These are phyloP conservation scores for Ormia ochracea DNA, from an alignment of 2,888 invertebrate genomes.

Conservation along the genomic window DNA sequence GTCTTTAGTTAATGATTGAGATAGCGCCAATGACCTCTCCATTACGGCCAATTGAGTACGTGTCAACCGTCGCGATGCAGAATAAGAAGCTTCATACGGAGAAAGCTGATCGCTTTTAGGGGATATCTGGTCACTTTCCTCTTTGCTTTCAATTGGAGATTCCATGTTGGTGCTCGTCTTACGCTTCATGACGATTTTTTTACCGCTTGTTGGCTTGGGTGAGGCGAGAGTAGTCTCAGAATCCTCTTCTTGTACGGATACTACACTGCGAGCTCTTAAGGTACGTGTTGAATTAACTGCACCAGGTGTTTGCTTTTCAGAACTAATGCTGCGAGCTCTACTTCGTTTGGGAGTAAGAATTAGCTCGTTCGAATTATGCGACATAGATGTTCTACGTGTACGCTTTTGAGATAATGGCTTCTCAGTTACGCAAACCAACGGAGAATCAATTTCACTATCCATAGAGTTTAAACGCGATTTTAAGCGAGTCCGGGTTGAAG, in stretches of 20 bases:
- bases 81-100: conserved; percentile 41
- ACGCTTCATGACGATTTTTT: conserved; percentile 47
- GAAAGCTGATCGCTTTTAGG: conserved; percentile 45
- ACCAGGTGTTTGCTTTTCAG: conserved; percentile 45
- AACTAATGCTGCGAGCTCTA: conserved; percentile 59
- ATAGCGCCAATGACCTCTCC: conserved; percentile 65
- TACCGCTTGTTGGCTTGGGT: conserved; percentile 20
- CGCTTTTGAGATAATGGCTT: conserved; percentile 62
- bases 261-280: conserved; percentile 51
- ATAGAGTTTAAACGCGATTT: conserved; percentile 64
- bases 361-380: conserved; percentile 63
- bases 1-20: conserved; percentile 9
- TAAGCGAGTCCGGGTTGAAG: conserved; percentile 66
- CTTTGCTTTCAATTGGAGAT: not conserved
- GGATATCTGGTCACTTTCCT: conserved; percentile 20
- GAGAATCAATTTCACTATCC: conserved; percentile 64
- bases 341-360: conserved; percentile 62
- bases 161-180: conserved; percentile 21
- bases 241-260: conserved; percentile 45
- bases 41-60: conserved; percentile 68
- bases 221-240: conserved; percentile 51
- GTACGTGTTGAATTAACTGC: conserved; percentile 51
- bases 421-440: conserved; percentile 34
- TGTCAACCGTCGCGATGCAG: conserved; percentile 67
- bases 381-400: conserved; percentile 64